Base-by-base conservation (phyloP, 2,888 invertebrate species). In the Tortricodes alternella region DNA sequence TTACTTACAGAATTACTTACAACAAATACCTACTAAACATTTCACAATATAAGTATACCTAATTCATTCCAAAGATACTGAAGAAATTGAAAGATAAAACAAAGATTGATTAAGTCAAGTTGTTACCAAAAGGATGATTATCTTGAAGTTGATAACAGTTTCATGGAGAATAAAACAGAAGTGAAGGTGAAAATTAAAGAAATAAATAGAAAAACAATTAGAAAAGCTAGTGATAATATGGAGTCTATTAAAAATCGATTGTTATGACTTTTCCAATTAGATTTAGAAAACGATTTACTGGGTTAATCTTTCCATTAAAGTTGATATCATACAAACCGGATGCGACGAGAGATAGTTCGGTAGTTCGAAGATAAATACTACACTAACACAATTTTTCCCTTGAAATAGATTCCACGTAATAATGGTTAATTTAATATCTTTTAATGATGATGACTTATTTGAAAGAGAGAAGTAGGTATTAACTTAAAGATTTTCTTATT, bases 231-330 rank as follows among this genome's bases (percentile, higher is more conserved):
- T n/a, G n/a, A n/a, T n/a, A n/a, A n/a, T n/a, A n/a, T n/a, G n/a
- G n/a, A n/a, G n/a, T n/a, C n/a, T n/a, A n/a, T n/a, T n/a, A n/a
- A n/a, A 32, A 23, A 46, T 46, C 23, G 21, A 37, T 7, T 24
- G 7, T 24, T 39, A 55, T 43, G 55, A 49, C n/a, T 41, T 55
- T 55, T 55, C 48, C 48, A 55, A 55, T 49, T 49, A 49, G 41
- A 49, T 49, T 35, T 9, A 19, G n/a, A 15, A 35, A 27, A 18
- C 23, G 19, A 43, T 43, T 55, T 35, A 35, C 11, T 50, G 21
- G 29, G 48, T 55, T 55, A 43, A 55, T 55, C 48, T 48, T 27
- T 48, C 29, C 23, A 48, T 41, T 34, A 41, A 41, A 15, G n/a
- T n/a, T 41, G 24, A 13, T 49, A 27, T 55, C 48, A 37, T 27